These are phyloP conservation scores for Zonotrichia leucophrys DNA, from an alignment of 2,113 vertebrate genomes.

Conservation along the genomic window DNA sequence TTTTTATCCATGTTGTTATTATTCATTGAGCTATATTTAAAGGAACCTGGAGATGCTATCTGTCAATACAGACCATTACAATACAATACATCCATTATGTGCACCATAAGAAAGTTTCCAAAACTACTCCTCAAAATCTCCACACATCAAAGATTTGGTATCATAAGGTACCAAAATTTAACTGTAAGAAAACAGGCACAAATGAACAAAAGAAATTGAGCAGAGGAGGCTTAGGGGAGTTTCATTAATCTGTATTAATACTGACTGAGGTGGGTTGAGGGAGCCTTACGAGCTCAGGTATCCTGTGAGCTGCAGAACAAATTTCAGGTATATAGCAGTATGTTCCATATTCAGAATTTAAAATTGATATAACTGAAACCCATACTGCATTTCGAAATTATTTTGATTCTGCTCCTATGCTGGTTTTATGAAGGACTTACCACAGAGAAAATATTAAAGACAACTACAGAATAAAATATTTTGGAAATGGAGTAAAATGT, in stretches of 20 bases:
- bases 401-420: not conserved
- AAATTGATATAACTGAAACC: not conserved
- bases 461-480: not conserved
- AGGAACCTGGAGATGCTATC: not conserved
- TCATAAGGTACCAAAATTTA: not conserved
- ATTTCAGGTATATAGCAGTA: not conserved
- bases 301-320: not conserved
- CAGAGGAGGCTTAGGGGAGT: not conserved
- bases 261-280: fast-evolving
- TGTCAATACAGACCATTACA: not conserved
- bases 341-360: not conserved
- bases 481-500: not conserved
- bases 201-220: not conserved
- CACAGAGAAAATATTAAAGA: not conserved
- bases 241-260: not conserved
- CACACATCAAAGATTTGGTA: not conserved
- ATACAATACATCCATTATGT: not conserved
- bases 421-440: not conserved
- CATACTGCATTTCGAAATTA: not conserved
- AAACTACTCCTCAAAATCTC: not conserved
- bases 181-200: not conserved
- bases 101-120: not conserved
- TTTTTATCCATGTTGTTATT: not conserved
- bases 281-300: not conserved
- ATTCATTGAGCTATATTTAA: not conserved